A percentile compares a stretch with the other conserved stretches of the same genome.
phyloP scores from a whole-genome alignment of 2,113 vertebrate species.

The Polypterus senegalus region DNA sequence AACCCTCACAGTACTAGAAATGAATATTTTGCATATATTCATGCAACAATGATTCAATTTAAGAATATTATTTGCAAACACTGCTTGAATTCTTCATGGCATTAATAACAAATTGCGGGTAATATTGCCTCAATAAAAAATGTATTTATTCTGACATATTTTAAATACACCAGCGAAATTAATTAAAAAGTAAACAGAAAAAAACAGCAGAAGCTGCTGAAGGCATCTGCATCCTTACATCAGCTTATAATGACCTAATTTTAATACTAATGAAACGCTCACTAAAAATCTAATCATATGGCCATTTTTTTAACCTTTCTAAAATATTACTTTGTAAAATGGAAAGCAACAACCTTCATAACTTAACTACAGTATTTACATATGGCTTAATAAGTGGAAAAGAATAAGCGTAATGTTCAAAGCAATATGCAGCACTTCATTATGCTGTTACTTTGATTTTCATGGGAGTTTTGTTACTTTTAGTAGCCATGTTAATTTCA shows the following conservation, averaged over 20 bases:
- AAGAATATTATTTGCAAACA: constrained; percentile 98
- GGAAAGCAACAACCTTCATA: too few species aligned
- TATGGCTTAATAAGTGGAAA: too few species aligned
- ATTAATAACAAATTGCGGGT: constrained; percentile 72
- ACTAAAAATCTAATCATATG: constrained; percentile 5
- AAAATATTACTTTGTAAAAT: too few species aligned
- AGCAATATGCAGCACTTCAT: too few species aligned
- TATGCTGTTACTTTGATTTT: too few species aligned
- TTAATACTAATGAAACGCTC: constrained; percentile 20
- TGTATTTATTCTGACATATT: constrained; percentile 47
- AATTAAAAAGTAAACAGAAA: constrained; percentile 52
- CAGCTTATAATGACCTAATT: constrained; percentile 24
- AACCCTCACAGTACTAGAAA: constrained; percentile 96
- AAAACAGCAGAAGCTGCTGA: constrained; percentile 13
- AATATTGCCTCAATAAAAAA: constrained; percentile 41
- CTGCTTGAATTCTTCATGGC: constrained; percentile 77
- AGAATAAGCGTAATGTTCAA: too few species aligned
- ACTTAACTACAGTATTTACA: too few species aligned
- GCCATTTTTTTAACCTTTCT: not conserved
- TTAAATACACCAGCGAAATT: constrained; percentile 42
- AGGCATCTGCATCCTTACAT: constrained; percentile 11
- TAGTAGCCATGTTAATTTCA: too few species aligned
- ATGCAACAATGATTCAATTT: constrained; percentile 99
- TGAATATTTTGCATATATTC: constrained; percentile 99
- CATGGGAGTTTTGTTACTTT: too few species aligned